phyloP scores from a whole-genome alignment of 2,888 invertebrate genomes.

The Tryphoninae sp. region DNA sequence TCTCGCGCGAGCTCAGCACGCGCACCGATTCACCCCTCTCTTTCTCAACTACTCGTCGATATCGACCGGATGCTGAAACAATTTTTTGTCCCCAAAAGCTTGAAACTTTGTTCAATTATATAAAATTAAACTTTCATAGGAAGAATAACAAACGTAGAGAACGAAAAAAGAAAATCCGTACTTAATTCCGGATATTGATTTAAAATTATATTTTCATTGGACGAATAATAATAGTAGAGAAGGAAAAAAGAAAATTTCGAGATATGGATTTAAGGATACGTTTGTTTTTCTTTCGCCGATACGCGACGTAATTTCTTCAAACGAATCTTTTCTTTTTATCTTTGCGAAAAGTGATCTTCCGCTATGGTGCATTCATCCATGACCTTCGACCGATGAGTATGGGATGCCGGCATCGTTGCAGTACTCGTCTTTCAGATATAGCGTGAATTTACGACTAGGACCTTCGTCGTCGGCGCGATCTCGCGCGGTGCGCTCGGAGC shows the following conservation, averaged over 20 bases:
- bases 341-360: constrained; percentile 4
- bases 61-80: constrained; percentile 10
- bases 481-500: constrained; percentile 57
- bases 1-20: constrained; percentile 59
- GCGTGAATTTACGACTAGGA: constrained; percentile 59
- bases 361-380: constrained; percentile 35
- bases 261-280: background rate
- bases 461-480: constrained; percentile 64
- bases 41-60: constrained; percentile 23
- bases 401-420: constrained; percentile 41
- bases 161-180: too few relatives aligned
- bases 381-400: constrained; percentile 56
- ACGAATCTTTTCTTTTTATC: background rate
- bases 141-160: too few relatives aligned
- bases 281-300: background rate
- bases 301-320: background rate
- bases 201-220: background rate
- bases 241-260: too few relatives aligned
- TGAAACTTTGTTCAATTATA: too few relatives aligned
- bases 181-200: too few relatives aligned
- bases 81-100: constrained; percentile 5
- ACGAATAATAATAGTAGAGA: too few relatives aligned
- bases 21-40: constrained; percentile 53
- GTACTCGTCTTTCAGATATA: constrained; percentile 44
- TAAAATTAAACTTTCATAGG: too few relatives aligned